Base-by-base conservation (phyloP, 2,797 vertebrate genomes). In the Amblyraja radiata region DNA sequence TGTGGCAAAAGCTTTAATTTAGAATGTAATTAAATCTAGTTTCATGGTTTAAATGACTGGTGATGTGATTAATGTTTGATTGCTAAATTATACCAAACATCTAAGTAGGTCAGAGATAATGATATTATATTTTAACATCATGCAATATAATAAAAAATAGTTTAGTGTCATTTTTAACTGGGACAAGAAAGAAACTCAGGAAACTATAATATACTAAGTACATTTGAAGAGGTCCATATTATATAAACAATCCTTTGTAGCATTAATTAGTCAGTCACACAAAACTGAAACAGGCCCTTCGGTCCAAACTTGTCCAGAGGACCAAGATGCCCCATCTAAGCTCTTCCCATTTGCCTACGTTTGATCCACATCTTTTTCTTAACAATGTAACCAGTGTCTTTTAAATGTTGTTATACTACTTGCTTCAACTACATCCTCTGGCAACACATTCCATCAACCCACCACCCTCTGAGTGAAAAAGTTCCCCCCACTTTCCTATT, bases 61-160 rank as follows among this genome's bases (percentile, higher is more conserved):
- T 92, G 68, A 74, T 92, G 71, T 92, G 90, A 92, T 92, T 92
- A 92, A 92, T 76, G 39, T 76, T 76, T 92, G 76, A 92, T 54
- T 54, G 65, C 36, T 73, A 92, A 74, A 92, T 74, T 74, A 46
- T 54, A 92, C 76, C 46, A 76, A 71, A 28, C 71, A 74, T 39
- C 71, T 54, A 23, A 54, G 90, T 92, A 92, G 46, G 32, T 92
- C 90, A 92, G 39, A 39, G 25, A 6, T 92, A 74, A 92, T 21
- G 23, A 74, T 73, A 91, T 54, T 76, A 46, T 46, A 92, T 39
- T 54, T 92, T 73, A 54, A 92, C 71, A 92, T 16, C 46, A 92
- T 74, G 39, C 23, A 92, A 46, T 23, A 74, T 71, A 23, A 76
- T 92, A 21, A 76, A 92, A 74, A 92, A 18, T 2, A 39, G 1